phyloP scores from a whole-genome alignment of 2,797 vertebrate species.

The Molothrus ater region DNA sequence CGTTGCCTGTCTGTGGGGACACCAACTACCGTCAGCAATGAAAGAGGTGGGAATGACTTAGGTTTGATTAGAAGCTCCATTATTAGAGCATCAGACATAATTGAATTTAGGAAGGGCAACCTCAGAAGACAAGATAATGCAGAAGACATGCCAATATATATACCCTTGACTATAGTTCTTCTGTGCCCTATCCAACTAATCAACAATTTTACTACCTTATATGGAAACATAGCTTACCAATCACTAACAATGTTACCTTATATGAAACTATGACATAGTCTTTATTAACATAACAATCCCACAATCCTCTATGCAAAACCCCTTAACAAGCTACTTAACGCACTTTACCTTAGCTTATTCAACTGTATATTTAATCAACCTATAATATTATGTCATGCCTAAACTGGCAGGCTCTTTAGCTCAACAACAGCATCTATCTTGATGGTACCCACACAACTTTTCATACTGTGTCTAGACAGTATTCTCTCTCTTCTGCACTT shows the following conservation, averaged over 20 bases:
- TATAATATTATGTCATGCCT: background rate
- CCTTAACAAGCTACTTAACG: no score
- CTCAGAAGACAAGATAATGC: background rate
- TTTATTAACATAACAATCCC: no score
- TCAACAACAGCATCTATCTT: background rate
- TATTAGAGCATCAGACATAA: no score
- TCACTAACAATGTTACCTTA: background rate
- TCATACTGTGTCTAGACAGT: background rate
- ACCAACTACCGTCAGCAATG: rapidly evolving
- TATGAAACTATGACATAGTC: background rate
- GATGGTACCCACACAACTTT: background rate
- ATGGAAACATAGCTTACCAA: background rate
- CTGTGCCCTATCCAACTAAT: background rate
- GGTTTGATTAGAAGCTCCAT: background rate
- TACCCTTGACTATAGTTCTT: no score
- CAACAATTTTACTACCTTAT: background rate
- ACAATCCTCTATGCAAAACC: background rate
- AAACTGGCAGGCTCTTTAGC: background rate
- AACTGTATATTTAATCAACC: background rate
- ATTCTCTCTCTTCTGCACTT: background rate
- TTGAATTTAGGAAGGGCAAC: background rate
- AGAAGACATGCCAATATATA: background rate
- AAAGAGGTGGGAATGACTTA: background rate
- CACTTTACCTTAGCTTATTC: background rate
- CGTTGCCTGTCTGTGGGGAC: rapidly evolving